Conservation (phyloP, 2,113 vertebrate genomes). For the Chiloscyllium plagiosum region DNA sequence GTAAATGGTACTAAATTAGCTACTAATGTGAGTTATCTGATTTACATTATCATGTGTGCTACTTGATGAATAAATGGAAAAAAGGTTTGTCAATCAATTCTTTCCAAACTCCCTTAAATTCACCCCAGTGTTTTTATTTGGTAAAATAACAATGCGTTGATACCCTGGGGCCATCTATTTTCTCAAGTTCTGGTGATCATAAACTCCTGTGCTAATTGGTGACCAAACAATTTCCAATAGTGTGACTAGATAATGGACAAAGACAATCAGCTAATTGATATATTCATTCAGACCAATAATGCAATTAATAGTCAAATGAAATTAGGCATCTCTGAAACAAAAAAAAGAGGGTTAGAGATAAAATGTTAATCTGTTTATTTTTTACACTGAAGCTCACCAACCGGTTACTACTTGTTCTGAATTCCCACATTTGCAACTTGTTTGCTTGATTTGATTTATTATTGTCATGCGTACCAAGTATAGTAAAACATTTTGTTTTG, state of each 20-base stretch:
- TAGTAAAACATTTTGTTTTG: too few species aligned
- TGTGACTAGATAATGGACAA: background rate
- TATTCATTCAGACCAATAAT: background rate
- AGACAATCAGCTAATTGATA: background rate
- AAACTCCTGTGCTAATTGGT: constrained; percentile 1
- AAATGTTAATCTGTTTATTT: background rate
- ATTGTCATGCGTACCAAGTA: too few species aligned
- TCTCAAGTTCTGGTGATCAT: background rate
- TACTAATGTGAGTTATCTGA: background rate
- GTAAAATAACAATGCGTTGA: background rate
- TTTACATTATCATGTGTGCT: background rate
- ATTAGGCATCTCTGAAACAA: background rate
- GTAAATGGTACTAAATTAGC: background rate
- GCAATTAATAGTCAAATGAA: constrained; percentile 12
- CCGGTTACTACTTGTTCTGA: background rate
- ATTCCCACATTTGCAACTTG: background rate
- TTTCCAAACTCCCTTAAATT: background rate
- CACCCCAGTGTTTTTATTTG: background rate
- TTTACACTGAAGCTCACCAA: background rate
- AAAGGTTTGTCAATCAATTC: background rate
- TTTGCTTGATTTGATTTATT: background rate
- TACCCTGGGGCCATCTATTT: background rate
- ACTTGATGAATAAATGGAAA: background rate
- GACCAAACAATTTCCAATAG: background rate
- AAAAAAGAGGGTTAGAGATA: background rate